These are phyloP conservation scores for Cistogaster globosa DNA, from an alignment of 2,888 invertebrate species.

Conservation along the genomic window DNA sequence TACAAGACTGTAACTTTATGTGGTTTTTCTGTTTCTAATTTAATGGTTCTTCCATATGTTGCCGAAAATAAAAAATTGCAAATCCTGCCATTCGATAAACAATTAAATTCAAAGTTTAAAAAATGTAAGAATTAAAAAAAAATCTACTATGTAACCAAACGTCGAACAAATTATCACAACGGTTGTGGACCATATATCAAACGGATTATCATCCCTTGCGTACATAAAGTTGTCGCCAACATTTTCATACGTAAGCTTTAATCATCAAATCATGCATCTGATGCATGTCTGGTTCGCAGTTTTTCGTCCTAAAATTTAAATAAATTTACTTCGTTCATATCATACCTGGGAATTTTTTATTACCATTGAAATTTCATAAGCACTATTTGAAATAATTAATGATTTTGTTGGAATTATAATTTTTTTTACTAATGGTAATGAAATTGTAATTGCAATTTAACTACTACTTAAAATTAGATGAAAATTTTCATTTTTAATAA, in stretches of 20 bases:
- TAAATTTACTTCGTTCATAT: too few species aligned
- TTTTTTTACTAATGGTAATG: too few species aligned
- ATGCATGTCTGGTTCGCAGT: too few species aligned
- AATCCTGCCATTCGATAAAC: constrained; percentile 67
- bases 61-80: constrained; percentile 75
- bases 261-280: too few species aligned
- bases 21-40: constrained; percentile 75
- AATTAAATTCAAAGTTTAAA: constrained; percentile 67
- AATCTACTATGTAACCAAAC: constrained; percentile 72
- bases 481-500: too few species aligned
- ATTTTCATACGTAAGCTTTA: constrained; percentile 50
- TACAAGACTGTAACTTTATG: constrained; percentile 39
- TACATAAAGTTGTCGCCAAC: constrained; percentile 45
- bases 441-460: too few species aligned
- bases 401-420: too few species aligned
- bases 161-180: constrained; percentile 72
- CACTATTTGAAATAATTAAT: too few species aligned
- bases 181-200: constrained; percentile 52
- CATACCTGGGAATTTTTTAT: too few species aligned
- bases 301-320: too few species aligned
- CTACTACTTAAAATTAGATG: too few species aligned
- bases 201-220: constrained; percentile 56
- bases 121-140: constrained; percentile 66
- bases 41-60: constrained; percentile 77
- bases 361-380: too few species aligned